Evolutionary conservation across 1,140 invertebrate genomes (phyloP), one percentile per base, ranked within the genome.

Genomic region (Philaenus spumarius): DNA sequence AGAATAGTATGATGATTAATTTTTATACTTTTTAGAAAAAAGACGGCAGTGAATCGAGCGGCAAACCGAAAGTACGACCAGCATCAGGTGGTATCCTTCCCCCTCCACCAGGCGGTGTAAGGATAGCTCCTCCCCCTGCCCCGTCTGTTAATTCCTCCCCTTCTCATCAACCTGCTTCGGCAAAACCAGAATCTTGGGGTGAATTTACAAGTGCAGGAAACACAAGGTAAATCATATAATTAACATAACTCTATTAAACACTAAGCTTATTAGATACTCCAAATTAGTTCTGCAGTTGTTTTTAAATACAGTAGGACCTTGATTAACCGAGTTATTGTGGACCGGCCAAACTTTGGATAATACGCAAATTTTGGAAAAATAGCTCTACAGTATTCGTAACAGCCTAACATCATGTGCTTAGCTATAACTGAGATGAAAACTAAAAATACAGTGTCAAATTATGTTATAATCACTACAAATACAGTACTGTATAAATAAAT

Each of bases 1-100:
- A n/a, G n/a, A n/a, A n/a, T n/a, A n/a, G n/a, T n/a, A n/a, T n/a
- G n/a, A n/a, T n/a, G n/a, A n/a, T n/a, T n/a, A n/a, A n/a, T n/a
- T n/a, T n/a, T n/a, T n/a, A n/a, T n/a, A n/a, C n/a, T 58, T 69
- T 69, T 40, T 65, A 93, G 88, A 92, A 91, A 83, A 95, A 92
- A 79, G 89, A 93, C 76, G 87, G 88, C 7, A 83, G 82, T 64
- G 88, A 90, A 66, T 78, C 76, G 51, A 66, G 76, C 66, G 73
- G 79, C 71, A 75, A 82, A 72, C 71, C 83, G 63, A 81, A 83
- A 69, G 74, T 82, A 69, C 75, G 82, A 67, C 68, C 77, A 61
- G 68, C 68, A 54, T 69, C 73, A 40, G 83, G 82, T 20, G 78
- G 84, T 30, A 78, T 91, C 54, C 77, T 93, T 26, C 90, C 92